phyloP scores from a whole-genome alignment of 2,113 vertebrate genomes.

The Epinephelus moara region DNA sequence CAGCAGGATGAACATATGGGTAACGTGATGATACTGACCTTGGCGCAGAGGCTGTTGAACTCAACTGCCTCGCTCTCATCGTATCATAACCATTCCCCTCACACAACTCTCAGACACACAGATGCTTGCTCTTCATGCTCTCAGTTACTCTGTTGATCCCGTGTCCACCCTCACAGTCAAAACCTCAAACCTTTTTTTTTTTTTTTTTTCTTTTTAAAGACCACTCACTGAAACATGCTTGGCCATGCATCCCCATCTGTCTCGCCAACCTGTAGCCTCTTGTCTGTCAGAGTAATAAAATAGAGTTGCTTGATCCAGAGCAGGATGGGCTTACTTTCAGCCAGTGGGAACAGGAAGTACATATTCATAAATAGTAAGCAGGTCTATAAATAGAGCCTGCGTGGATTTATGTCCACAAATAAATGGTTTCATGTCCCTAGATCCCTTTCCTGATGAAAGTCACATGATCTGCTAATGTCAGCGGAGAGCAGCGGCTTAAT shows the following conservation, averaged over 20 bases:
- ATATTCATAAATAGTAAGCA: slow-evolving; percentile 64
- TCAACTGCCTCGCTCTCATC: slow-evolving; percentile 22
- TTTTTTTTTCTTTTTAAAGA: slow-evolving; percentile 8
- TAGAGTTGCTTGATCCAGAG: slow-evolving; percentile 41
- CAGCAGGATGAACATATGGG: slow-evolving; percentile 30
- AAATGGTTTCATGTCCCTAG: slow-evolving; percentile 63
- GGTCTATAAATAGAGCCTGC: slow-evolving; percentile 73
- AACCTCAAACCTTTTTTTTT: not conserved
- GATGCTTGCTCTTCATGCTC: slow-evolving; percentile 52
- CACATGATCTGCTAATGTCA: slow-evolving; percentile 79
- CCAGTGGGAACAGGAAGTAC: slow-evolving; percentile 66
- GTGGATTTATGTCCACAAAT: slow-evolving; percentile 65
- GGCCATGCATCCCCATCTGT: slow-evolving; percentile 30
- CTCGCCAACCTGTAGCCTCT: slow-evolving; percentile 36
- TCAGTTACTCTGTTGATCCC: slow-evolving; percentile 42
- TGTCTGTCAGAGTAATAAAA: slow-evolving; percentile 45
- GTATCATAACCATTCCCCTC: slow-evolving; percentile 57
- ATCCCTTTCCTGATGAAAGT: slow-evolving; percentile 74
- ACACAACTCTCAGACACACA: slow-evolving; percentile 40
- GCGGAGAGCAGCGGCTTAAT: slow-evolving; percentile 70
- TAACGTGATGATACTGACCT: slow-evolving; percentile 43
- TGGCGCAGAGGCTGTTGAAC: slow-evolving; percentile 37
- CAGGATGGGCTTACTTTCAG: slow-evolving; percentile 53
- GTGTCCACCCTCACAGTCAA: slow-evolving; percentile 24
- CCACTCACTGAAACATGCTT: slow-evolving; percentile 27